Evolutionary conservation across 2,888 invertebrate genomes (phyloP).

Genomic region (Lapara coniferarum): DNA sequence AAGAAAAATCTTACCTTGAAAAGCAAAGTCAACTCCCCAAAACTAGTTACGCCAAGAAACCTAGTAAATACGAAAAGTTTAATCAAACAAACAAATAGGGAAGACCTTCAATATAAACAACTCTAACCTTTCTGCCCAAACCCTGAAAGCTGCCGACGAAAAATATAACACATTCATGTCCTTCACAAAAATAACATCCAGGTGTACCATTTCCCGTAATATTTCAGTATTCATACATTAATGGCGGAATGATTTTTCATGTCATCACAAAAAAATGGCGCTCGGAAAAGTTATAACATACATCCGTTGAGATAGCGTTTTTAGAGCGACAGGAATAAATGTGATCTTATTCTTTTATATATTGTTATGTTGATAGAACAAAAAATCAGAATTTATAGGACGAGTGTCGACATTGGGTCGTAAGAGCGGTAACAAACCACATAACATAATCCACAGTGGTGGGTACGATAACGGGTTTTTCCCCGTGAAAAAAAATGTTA

Average conservation of each 20-base stretch:
- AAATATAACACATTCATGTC: neutral
- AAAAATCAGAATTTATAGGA: too few species aligned
- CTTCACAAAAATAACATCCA: constrained; percentile 1
- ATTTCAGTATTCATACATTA: constrained; percentile 3
- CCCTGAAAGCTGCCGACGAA: neutral
- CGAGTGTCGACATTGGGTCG: too few species aligned
- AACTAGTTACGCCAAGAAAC: too few species aligned
- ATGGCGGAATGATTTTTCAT: neutral
- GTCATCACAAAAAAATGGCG: neutral
- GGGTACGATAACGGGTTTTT: too few species aligned
- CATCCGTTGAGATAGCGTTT: neutral
- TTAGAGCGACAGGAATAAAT: neutral
- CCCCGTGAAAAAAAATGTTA: too few species aligned
- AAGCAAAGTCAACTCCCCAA: too few species aligned
- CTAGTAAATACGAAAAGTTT: too few species aligned
- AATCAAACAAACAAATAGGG: neutral
- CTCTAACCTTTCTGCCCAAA: neutral
- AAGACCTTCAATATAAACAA: constrained; percentile 1
- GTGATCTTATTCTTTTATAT: neutral
- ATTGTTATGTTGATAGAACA: too few species aligned
- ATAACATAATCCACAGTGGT: too few species aligned
- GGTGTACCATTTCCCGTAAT: neutral
- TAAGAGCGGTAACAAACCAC: too few species aligned
- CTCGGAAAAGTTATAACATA: neutral
- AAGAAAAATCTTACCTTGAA: neutral